These are phyloP conservation scores for Colaptes auratus DNA, from an alignment of 2,113 vertebrate genomes.

Conservation along the genomic window DNA sequence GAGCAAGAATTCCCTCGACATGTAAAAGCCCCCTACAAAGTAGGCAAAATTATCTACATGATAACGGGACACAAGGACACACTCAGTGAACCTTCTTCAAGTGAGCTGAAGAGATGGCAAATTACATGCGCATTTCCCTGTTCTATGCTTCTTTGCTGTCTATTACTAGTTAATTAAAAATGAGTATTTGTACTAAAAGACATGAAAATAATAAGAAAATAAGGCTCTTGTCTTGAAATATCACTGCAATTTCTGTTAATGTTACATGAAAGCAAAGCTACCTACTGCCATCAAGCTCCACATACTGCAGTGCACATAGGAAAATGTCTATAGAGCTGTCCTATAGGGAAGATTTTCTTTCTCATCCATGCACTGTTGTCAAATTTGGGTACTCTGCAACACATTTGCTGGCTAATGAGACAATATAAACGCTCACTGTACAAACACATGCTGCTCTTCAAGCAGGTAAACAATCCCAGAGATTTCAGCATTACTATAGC, in stretches of 20 bases:
- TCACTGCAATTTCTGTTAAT: neutral
- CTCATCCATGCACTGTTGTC: neutral
- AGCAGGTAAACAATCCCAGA: no score
- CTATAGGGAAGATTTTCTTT: neutral
- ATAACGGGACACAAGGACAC: neutral
- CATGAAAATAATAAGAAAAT: neutral
- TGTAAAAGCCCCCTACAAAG: neutral
- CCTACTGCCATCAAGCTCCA: neutral
- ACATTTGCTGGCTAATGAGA: accelerated
- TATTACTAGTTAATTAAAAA: neutral
- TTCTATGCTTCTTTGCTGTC: neutral
- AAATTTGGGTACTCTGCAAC: neutral
- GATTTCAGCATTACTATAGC: neutral
- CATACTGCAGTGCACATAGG: accelerated
- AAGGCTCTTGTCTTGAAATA: neutral
- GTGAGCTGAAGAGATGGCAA: neutral
- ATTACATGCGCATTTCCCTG: neutral
- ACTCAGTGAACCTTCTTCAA: neutral
- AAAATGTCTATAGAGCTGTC: neutral
- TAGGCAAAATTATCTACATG: neutral
- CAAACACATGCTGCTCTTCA: neutral
- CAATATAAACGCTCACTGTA: accelerated
- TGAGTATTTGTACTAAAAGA: neutral
- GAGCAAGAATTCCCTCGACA: neutral
- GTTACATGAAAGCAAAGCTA: neutral